Conservation (phyloP, 1,140 invertebrate genomes). For the fruit fly (Drosophila melanogaster) region DNA sequence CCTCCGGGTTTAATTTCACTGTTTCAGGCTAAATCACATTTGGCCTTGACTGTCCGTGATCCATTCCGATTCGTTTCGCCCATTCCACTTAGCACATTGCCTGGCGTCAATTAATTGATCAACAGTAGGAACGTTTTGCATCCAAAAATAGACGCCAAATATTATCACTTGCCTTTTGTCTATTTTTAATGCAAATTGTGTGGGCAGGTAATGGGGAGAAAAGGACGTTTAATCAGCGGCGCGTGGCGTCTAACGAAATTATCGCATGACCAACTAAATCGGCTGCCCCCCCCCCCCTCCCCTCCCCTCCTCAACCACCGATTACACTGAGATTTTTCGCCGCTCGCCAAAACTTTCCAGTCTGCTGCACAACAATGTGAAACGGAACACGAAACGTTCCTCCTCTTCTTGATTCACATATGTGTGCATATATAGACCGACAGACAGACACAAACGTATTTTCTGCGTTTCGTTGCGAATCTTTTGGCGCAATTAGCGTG, state of each 20-base stretch:
- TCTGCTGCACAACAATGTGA: conserved; percentile 67
- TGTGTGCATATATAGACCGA: neutral
- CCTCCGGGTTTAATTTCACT: neutral
- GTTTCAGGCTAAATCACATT: neutral
- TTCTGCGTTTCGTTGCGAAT: conserved; percentile 45
- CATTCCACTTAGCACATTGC: conserved; percentile 9
- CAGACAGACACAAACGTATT: neutral
- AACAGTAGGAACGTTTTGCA: conserved; percentile 25
- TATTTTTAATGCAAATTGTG: conserved; percentile 66
- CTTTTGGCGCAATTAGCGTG: conserved; percentile 62
- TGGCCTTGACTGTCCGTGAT: conserved; percentile 4
- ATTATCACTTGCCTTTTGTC: conserved; percentile 44
- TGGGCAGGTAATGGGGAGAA: neutral
- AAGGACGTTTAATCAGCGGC: conserved; percentile 44
- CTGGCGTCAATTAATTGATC: conserved; percentile 28
- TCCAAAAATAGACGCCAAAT: conserved; percentile 46
- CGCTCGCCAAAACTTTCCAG: conserved; percentile 69
- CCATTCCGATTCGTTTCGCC: neutral
- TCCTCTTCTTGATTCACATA: conserved; percentile 28
- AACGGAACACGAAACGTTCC: conserved; percentile 53
- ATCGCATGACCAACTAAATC: conserved; percentile 64
- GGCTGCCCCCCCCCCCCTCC: neutral
- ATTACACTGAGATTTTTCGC: conserved; percentile 37
- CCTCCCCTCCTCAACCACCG: neutral
- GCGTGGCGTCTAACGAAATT: conserved; percentile 55